Percentiles rank a stretch among this genome's conserved stretches.
These are phyloP conservation scores for Oenanthe oenanthe DNA, from an alignment of 2,113 vertebrate genomes.

Conservation along the genomic window DNA sequence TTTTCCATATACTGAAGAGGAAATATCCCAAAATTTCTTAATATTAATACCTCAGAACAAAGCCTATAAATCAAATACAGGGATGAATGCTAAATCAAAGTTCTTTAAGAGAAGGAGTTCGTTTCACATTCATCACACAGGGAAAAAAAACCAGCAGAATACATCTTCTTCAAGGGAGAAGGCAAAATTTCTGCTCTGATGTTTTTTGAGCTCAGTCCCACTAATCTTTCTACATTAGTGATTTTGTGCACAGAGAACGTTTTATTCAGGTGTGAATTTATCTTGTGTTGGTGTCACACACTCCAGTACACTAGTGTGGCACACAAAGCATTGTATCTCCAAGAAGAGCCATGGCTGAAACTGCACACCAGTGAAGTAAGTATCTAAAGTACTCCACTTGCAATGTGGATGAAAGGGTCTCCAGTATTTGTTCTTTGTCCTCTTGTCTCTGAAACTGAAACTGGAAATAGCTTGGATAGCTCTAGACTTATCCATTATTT, in stretches of 20 bases:
- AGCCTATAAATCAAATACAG: background rate
- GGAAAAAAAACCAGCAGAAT: background rate
- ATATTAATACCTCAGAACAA: background rate
- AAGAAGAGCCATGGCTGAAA: background rate
- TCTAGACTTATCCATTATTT: background rate
- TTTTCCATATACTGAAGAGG: background rate
- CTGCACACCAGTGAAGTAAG: background rate
- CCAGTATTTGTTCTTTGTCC: background rate
- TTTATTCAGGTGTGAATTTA: background rate
- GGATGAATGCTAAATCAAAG: background rate
- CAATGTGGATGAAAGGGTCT: background rate
- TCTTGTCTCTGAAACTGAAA: background rate
- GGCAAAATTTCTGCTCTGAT: background rate
- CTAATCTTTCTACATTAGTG: background rate
- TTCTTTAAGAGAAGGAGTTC: background rate
- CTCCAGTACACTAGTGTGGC: background rate
- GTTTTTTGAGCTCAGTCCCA: background rate
- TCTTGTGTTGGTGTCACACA: background rate
- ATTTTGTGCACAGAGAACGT: background rate
- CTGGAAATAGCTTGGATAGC: background rate
- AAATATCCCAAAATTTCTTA: constrained; percentile 1
- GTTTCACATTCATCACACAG: background rate
- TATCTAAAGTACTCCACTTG: background rate
- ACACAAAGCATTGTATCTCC: background rate
- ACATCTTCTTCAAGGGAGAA: background rate